phyloP scores from a whole-genome alignment of 35 echinoderm and acorn worm species.

The Ptychodera flava region DNA sequence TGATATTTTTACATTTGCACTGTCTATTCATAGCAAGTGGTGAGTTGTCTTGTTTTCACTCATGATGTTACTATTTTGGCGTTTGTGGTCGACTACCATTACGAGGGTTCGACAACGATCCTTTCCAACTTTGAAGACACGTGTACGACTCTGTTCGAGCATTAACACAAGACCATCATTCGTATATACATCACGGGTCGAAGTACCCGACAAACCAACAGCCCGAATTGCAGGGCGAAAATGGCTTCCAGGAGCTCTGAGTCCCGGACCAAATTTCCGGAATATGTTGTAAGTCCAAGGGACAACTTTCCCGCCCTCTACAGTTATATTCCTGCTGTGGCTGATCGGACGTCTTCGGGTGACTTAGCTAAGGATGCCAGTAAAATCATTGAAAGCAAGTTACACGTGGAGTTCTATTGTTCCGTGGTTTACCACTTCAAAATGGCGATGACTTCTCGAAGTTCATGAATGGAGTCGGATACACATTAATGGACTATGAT shows the following conservation, averaged over 20 bases:
- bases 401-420: background rate
- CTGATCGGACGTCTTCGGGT: background rate
- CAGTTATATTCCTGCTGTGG: background rate
- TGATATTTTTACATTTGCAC: no score
- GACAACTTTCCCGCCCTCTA: background rate
- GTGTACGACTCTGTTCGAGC: no score
- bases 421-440: background rate
- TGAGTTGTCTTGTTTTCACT: no score
- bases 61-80: no score
- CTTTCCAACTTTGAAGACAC: no score
- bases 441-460: background rate
- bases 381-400: background rate
- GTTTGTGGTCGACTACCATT: no score
- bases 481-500: background rate
- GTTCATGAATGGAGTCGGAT: background rate
- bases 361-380: background rate
- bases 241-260: background rate
- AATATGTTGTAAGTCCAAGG: background rate
- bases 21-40: no score
- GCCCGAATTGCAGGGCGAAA: background rate
- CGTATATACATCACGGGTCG: no score
- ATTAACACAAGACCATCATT: no score
- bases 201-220: no score
- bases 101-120: no score
- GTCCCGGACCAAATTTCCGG: background rate